These are phyloP conservation scores for Scomber japonicus DNA, from an alignment of 2,113 vertebrate genomes.

Conservation along the genomic window DNA sequence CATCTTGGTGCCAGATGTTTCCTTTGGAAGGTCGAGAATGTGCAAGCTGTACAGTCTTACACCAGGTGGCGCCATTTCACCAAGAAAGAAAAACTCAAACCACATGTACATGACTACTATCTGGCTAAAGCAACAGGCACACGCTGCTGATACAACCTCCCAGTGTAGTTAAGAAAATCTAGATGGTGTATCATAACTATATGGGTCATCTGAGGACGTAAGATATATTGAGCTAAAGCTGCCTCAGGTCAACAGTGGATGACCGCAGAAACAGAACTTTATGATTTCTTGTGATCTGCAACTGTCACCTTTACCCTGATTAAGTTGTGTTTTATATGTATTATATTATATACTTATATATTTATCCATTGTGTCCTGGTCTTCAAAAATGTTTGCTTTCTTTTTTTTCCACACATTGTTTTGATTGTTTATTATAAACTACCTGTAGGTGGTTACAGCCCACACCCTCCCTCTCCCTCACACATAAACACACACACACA, in stretches of 20 bases:
- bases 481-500: slow-evolving; percentile 6
- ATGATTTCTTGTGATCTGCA: slow-evolving; percentile 19
- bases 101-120: not conserved
- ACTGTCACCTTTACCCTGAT: slow-evolving; percentile 12
- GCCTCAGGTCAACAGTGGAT: not conserved
- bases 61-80: slow-evolving; percentile 65
- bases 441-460: slow-evolving; percentile 21
- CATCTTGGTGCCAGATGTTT: not conserved
- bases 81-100: rapidly evolving
- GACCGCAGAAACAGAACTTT: not conserved
- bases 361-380: not conserved
- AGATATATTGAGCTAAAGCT: not conserved
- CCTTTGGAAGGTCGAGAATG: too few species aligned
- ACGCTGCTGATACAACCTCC: not conserved
- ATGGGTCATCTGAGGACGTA: not conserved
- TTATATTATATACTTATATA: not conserved
- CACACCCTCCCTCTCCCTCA: not conserved
- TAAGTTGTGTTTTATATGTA: too few species aligned
- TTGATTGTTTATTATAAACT: not conserved
- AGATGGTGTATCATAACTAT: not conserved
- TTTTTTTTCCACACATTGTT: not conserved
- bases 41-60: not conserved
- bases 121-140: slow-evolving; percentile 44
- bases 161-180: not conserved
- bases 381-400: not conserved